Conservation (phyloP, 2,888 invertebrate species). For the Aphrophora alni region DNA sequence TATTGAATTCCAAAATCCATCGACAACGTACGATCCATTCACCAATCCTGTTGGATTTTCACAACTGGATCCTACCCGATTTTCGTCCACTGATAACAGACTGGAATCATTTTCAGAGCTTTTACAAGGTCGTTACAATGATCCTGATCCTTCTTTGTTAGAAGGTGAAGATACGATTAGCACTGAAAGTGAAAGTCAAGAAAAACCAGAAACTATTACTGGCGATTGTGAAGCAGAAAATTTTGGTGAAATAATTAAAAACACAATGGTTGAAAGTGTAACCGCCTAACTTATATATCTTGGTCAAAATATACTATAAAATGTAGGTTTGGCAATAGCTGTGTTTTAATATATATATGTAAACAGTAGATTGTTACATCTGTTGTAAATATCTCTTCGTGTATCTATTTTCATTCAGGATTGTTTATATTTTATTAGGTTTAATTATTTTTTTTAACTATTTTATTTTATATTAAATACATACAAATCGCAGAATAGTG, state of each 20-base stretch:
- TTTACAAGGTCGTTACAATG: constrained; percentile 64
- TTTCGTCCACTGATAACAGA: constrained; percentile 60
- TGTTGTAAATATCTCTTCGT: neutral
- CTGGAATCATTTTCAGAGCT: constrained; percentile 73
- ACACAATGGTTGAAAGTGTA: constrained; percentile 90
- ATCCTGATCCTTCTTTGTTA: constrained; percentile 53
- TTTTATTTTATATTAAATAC: neutral
- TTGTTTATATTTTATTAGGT: neutral
- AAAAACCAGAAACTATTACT: constrained; percentile 46
- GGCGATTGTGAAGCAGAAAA: constrained; percentile 70
- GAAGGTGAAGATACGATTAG: constrained; percentile 4
- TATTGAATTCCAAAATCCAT: constrained; percentile 26
- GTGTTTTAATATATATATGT: constrained; percentile 1
- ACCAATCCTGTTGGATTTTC: constrained; percentile 21
- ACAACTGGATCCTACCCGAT: constrained; percentile 39
- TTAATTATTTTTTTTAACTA: neutral
- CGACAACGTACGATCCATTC: constrained; percentile 56
- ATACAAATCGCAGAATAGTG: neutral
- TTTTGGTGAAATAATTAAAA: constrained; percentile 91
- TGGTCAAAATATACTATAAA: neutral
- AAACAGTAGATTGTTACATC: neutral
- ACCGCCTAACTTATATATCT: constrained; percentile 64
- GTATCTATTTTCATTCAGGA: neutral
- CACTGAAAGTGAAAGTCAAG: constrained; percentile 3
- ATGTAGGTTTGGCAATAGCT: neutral